These are phyloP conservation scores for Parascotia fuliginaria DNA, from an alignment of 2,888 invertebrate genomes.

Conservation along the genomic window DNA sequence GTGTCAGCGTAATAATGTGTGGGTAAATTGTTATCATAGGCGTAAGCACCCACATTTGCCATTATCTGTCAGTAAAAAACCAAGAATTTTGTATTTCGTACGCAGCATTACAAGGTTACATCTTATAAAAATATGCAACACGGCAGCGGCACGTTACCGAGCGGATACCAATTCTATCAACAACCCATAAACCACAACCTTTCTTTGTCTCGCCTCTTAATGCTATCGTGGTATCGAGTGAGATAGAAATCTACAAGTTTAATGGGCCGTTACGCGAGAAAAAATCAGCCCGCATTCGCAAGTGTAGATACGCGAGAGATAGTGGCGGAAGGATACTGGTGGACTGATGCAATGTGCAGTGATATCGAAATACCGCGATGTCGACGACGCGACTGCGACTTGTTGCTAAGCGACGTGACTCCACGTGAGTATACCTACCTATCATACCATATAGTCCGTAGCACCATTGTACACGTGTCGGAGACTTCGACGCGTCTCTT, in stretches of 20 bases:
- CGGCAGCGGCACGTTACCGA: conserved; percentile 80
- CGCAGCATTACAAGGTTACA: conserved; percentile 69
- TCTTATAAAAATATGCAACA: conserved; percentile 82
- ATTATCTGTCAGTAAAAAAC: neutral
- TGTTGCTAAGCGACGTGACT: conserved; percentile 56
- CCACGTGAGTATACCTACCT: conserved; percentile 37
- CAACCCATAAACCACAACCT: conserved; percentile 86
- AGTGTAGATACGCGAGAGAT: conserved; percentile 85
- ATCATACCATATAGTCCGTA: conserved; percentile 6
- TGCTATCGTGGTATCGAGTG: conserved; percentile 73
- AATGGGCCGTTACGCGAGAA: conserved; percentile 86
- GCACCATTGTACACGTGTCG: neutral
- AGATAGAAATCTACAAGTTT: conserved; percentile 85
- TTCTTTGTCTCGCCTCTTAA: conserved; percentile 84
- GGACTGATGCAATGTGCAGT: conserved; percentile 66
- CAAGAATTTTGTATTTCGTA: neutral
- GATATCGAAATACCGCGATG: conserved; percentile 35
- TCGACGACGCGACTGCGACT: conserved; percentile 45
- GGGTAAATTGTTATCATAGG: no score
- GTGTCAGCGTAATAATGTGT: no score
- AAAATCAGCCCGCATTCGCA: conserved; percentile 86
- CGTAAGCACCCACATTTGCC: neutral
- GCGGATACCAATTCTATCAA: conserved; percentile 86
- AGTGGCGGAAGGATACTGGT: conserved; percentile 75
- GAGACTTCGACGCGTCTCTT: conserved; percentile 44